Evolutionary conservation across 1,140 invertebrate genomes (phyloP).

Genomic region (Spodoptera frugiperda): DNA sequence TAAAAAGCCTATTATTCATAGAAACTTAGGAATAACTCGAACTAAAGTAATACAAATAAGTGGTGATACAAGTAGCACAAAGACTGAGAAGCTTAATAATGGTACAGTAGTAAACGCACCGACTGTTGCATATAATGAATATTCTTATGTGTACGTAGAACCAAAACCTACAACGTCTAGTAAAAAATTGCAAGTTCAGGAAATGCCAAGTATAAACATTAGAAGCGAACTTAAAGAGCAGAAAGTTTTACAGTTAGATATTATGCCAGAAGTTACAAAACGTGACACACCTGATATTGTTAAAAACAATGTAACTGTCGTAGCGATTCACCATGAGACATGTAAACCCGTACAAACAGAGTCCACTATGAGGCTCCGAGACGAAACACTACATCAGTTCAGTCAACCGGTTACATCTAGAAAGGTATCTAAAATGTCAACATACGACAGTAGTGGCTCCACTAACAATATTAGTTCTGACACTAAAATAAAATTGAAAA

Average conservation of each 20-base stretch:
- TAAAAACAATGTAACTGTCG: slow-evolving; percentile 72
- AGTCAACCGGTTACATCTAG: slow-evolving; percentile 54
- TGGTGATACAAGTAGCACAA: slow-evolving; percentile 54
- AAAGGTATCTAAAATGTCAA: slow-evolving; percentile 73
- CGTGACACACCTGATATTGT: slow-evolving; percentile 36
- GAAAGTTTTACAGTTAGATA: slow-evolving; percentile 82
- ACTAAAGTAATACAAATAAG: slow-evolving; percentile 71
- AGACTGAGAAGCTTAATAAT: slow-evolving; percentile 58
- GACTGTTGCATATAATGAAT: slow-evolving; percentile 70
- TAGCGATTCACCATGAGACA: slow-evolving; percentile 68
- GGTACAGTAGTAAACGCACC: slow-evolving; percentile 52
- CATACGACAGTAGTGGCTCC: slow-evolving; percentile 74
- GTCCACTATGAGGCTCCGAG: slow-evolving; percentile 4
- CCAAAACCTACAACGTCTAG: slow-evolving; percentile 54
- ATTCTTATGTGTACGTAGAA: slow-evolving; percentile 67
- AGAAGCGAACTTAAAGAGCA: slow-evolving; percentile 82
- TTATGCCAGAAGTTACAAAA: slow-evolving; percentile 66
- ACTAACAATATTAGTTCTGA: slow-evolving; percentile 63
- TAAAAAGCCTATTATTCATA: slow-evolving; percentile 58
- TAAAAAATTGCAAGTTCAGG: slow-evolving; percentile 73
- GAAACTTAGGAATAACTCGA: slow-evolving; percentile 66
- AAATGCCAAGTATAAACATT: slow-evolving; percentile 82
- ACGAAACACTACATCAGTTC: slow-evolving; percentile 15
- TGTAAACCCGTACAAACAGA: slow-evolving; percentile 26
- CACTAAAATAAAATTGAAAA: slow-evolving; percentile 48